Percentiles rank a stretch among this genome's conserved stretches.
These are phyloP conservation scores for Antigone vipio DNA, from an alignment of 2,113 vertebrate species.

Conservation along the genomic window DNA sequence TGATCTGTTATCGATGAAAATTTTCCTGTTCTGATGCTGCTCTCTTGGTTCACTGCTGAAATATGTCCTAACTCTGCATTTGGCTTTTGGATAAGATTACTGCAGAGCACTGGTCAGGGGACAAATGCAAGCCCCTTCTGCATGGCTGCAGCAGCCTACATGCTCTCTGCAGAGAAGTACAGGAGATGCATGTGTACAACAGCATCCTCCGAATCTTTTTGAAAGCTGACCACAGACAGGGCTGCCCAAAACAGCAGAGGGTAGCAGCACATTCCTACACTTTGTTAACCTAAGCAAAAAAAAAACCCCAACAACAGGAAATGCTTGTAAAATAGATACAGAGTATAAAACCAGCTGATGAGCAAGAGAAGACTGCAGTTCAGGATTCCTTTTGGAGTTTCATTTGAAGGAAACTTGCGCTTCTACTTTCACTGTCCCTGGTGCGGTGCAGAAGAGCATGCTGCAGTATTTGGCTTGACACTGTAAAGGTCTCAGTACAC, in stretches of 20 bases:
- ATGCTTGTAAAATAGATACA: background rate
- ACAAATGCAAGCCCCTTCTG: background rate
- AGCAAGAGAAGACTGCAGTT: background rate
- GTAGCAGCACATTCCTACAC: background rate
- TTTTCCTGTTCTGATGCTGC: background rate
- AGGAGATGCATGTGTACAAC: background rate
- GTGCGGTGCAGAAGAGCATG: background rate
- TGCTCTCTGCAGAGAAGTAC: background rate
- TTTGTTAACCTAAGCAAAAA: background rate
- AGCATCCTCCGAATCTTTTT: background rate
- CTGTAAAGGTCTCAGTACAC: background rate
- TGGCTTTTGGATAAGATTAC: background rate
- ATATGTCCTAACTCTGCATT: background rate
- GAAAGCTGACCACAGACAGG: background rate
- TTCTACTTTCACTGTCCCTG: background rate
- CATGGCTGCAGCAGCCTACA: background rate
- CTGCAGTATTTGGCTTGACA: background rate
- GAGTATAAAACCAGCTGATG: background rate
- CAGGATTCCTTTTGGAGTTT: background rate
- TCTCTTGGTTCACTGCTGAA: background rate
- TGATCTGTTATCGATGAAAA: conserved; percentile 10
- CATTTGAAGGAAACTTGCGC: background rate
- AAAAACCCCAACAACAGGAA: background rate
- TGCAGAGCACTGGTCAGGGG: background rate
- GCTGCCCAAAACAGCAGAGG: background rate